phyloP scores from a whole-genome alignment of 2,797 vertebrate species.

The Simalia tracyae region DNA sequence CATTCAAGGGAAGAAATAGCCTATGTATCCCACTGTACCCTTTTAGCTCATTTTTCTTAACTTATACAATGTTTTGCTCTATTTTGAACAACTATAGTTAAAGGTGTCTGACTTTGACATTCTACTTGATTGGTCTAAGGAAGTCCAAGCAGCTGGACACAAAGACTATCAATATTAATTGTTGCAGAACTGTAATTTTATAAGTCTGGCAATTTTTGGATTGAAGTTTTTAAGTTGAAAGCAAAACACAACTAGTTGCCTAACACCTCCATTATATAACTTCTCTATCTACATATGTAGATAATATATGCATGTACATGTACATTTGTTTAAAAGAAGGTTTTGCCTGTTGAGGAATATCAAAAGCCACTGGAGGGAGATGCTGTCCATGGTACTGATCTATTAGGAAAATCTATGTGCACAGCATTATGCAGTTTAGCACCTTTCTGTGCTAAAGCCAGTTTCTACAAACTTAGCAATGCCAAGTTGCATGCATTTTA shows the following conservation, averaged over 20 bases:
- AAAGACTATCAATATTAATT: background rate
- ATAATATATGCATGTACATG: background rate
- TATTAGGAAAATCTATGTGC: background rate
- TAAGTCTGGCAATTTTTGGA: background rate
- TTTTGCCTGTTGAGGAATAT: background rate
- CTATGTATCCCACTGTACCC: conserved; percentile 44
- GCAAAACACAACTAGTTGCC: background rate
- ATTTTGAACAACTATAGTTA: conserved; percentile 6
- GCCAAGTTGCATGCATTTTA: background rate
- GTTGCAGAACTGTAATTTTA: background rate
- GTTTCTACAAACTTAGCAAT: background rate
- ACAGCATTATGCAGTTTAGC: background rate
- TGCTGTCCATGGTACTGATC: conserved; percentile 2
- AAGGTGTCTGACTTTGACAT: too few species aligned
- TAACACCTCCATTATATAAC: background rate
- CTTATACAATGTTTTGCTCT: conserved; percentile 39
- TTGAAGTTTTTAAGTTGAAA: background rate
- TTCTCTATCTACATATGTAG: background rate
- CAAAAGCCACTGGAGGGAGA: background rate
- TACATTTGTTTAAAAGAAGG: background rate
- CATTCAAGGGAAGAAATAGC: conserved; percentile 45
- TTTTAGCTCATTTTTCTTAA: conserved; percentile 43
- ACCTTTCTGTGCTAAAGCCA: background rate
- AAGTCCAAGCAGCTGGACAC: background rate
- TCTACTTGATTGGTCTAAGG: background rate